phyloP scores from a whole-genome alignment of 2,113 vertebrate genomes.

The Cyrtonyx montezumae region DNA sequence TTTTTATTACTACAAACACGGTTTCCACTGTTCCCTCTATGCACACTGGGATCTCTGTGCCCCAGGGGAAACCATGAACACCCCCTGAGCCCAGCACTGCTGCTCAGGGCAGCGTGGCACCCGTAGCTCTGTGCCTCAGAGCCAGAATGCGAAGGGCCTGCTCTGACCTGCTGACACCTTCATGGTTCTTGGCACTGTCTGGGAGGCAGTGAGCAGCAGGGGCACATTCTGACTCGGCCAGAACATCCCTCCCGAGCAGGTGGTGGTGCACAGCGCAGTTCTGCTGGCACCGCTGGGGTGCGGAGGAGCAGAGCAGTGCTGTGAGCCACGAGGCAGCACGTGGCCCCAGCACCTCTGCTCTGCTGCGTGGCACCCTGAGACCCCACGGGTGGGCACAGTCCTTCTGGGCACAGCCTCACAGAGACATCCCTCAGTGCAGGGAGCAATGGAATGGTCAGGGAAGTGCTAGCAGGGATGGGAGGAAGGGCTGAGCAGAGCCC shows the following conservation, averaged over 20 bases:
- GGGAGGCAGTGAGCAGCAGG: background rate
- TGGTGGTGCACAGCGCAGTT: accelerated
- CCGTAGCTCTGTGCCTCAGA: background rate
- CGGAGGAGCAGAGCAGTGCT: background rate
- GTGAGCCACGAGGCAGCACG: background rate
- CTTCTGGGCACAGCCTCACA: background rate
- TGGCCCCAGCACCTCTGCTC: background rate
- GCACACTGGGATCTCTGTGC: background rate
- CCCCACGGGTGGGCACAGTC: background rate
- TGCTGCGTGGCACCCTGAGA: background rate
- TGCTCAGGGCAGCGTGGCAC: background rate
- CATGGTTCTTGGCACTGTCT: background rate
- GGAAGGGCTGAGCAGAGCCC: background rate
- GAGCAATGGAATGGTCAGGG: background rate
- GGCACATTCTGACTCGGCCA: background rate
- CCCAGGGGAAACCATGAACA: background rate
- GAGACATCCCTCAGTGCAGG: background rate
- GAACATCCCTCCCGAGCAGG: background rate
- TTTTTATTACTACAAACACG: background rate
- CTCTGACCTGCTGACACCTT: background rate
- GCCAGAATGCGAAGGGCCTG: accelerated
- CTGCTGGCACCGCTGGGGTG: background rate
- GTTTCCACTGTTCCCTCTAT: accelerated
- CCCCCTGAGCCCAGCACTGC: background rate
- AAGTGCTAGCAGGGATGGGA: background rate